Conservation (phyloP, 2,113 vertebrate species). For the Theristicus caerulescens region DNA sequence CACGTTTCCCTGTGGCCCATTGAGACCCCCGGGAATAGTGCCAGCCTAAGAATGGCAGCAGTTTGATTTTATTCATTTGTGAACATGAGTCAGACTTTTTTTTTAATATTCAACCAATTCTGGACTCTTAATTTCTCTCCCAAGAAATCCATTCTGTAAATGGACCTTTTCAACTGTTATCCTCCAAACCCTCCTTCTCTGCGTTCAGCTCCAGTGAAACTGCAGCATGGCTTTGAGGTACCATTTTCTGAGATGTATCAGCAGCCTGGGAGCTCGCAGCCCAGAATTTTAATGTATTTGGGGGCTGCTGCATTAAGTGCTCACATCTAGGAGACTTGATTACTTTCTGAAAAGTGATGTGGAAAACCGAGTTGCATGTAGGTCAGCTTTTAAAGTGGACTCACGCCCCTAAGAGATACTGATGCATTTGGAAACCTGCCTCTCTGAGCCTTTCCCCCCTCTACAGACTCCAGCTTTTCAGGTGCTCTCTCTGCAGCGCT, state of each 20-base stretch:
- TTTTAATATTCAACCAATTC: neutral
- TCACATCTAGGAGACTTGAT: neutral
- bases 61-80: neutral
- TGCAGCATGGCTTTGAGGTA: neutral
- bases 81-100: neutral
- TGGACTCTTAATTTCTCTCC: neutral
- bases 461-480: neutral
- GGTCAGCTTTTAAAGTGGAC: neutral
- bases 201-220: neutral
- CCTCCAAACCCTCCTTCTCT: neutral
- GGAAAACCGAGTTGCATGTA: neutral
- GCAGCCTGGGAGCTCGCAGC: neutral
- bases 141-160: neutral
- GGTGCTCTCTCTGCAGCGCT: neutral
- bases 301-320: neutral
- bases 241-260: neutral
- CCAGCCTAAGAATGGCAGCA: neutral
- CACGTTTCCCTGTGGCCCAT: neutral
- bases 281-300: neutral
- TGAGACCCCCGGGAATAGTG: neutral
- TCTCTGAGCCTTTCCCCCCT: neutral
- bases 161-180: neutral
- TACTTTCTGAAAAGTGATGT: neutral
- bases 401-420: rapidly evolving
- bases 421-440: neutral